phyloP scores from a whole-genome alignment of 2,888 invertebrate genomes.

The Boloria euphrosyne region DNA sequence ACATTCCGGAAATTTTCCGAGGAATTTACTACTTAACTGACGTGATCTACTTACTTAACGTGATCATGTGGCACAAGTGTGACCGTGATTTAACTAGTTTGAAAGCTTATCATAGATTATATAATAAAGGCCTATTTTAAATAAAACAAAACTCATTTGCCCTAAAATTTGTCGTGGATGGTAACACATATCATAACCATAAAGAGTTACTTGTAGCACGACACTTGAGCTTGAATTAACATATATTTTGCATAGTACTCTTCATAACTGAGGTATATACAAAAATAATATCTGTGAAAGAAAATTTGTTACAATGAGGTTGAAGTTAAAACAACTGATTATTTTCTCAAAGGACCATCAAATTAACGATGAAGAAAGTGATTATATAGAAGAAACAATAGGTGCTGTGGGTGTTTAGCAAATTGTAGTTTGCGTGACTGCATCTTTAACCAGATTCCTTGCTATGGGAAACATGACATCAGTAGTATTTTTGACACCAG shows the following conservation, averaged over 20 bases:
- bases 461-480: conserved; percentile 53
- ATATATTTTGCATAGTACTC: not conserved
- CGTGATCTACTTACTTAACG: too few relatives aligned
- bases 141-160: too few relatives aligned
- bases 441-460: conserved; percentile 47
- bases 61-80: too few relatives aligned
- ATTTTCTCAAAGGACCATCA: not conserved
- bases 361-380: conserved; percentile 45
- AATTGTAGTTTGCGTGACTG: conserved; percentile 44
- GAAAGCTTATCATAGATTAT: too few relatives aligned
- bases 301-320: conserved; percentile 6
- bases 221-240: too few relatives aligned
- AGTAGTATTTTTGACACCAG: conserved; percentile 55
- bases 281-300: not conserved
- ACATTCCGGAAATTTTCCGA: too few relatives aligned
- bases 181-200: too few relatives aligned
- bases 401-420: conserved; percentile 60
- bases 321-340: conserved; percentile 4
- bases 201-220: too few relatives aligned
- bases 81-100: too few relatives aligned
- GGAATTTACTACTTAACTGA: too few relatives aligned
- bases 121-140: too few relatives aligned
- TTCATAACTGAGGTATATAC: conserved; percentile 12
- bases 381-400: conserved; percentile 58
- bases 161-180: too few relatives aligned